Evolutionary conservation across 2,113 vertebrate species (phyloP).

Genomic region (Otolemur garnettii): DNA sequence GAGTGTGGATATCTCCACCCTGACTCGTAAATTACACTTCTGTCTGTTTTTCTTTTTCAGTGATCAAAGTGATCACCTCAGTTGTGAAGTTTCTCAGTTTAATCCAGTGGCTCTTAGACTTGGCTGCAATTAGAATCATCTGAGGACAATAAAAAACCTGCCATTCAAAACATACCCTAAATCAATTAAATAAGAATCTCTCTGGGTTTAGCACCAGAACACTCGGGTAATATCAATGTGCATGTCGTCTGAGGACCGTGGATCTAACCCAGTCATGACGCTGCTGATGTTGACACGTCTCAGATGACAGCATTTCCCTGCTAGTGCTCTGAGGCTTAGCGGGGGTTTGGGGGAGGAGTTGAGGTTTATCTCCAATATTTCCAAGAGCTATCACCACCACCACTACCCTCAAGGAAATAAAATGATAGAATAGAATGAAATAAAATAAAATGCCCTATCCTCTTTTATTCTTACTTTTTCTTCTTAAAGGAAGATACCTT

Average conservation of each 20-base stretch:
- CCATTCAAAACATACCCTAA: background rate
- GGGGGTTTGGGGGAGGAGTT: background rate
- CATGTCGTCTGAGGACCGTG: accelerated
- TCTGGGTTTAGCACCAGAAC: background rate
- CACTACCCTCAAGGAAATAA: background rate
- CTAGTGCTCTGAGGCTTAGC: background rate
- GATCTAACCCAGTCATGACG: too few species aligned
- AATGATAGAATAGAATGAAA: background rate
- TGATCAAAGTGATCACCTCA: background rate
- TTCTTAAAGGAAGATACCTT: background rate
- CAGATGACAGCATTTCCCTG: background rate
- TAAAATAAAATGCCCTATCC: background rate
- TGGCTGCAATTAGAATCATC: background rate
- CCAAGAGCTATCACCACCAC: background rate
- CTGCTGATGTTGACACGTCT: background rate
- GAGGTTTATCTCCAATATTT: background rate
- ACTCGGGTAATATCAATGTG: background rate
- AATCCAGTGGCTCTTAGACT: background rate
- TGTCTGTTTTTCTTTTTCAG: background rate
- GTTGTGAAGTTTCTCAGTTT: background rate
- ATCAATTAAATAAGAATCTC: background rate
- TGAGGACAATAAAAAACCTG: background rate
- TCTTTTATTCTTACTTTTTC: background rate
- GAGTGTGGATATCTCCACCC: too few species aligned
- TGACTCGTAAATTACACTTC: background rate